phyloP scores from a whole-genome alignment of 2,797 vertebrate genomes.

The Tragelaphus eurycerus region DNA sequence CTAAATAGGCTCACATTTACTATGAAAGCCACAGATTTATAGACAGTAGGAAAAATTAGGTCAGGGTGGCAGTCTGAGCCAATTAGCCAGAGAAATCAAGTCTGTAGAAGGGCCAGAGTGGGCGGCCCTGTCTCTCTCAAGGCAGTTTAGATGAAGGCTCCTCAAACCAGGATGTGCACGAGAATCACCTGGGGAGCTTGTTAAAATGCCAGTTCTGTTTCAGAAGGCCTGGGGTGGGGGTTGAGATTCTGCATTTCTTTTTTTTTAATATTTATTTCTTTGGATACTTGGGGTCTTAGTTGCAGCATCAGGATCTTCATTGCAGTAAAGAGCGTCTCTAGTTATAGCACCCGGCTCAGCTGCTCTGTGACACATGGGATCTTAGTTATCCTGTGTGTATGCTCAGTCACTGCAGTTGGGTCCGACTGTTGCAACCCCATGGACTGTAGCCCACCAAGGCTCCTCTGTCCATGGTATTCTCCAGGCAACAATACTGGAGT shows the following conservation, averaged over 20 bases:
- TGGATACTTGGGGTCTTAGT: not conserved
- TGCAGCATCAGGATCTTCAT: not conserved
- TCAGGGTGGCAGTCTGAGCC: not conserved
- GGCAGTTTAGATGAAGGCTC: not conserved
- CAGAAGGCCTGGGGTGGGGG: not conserved
- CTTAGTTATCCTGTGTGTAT: not conserved
- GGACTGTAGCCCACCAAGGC: not conserved
- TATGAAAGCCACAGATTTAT: slow-evolving; percentile 3
- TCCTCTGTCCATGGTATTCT: not conserved
- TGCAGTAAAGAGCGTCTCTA: not conserved
- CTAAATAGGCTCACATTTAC: slow-evolving; percentile 6
- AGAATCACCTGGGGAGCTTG: not conserved
- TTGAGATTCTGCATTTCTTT: not conserved
- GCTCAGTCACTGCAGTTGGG: not conserved
- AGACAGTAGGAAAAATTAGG: not conserved
- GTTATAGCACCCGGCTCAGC: not conserved
- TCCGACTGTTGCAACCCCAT: not conserved
- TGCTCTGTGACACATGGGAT: not conserved
- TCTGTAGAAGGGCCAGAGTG: not conserved
- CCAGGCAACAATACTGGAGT: not conserved
- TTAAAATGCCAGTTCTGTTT: not conserved
- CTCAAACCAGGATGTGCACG: not conserved
- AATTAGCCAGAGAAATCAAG: not conserved
- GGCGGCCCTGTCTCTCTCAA: not conserved
- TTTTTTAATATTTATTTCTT: not conserved